Evolutionary conservation across 2,888 invertebrate species (phyloP), one percentile per base, ranked within the genome.

Genomic region (Temnothorax rugatulus): DNA sequence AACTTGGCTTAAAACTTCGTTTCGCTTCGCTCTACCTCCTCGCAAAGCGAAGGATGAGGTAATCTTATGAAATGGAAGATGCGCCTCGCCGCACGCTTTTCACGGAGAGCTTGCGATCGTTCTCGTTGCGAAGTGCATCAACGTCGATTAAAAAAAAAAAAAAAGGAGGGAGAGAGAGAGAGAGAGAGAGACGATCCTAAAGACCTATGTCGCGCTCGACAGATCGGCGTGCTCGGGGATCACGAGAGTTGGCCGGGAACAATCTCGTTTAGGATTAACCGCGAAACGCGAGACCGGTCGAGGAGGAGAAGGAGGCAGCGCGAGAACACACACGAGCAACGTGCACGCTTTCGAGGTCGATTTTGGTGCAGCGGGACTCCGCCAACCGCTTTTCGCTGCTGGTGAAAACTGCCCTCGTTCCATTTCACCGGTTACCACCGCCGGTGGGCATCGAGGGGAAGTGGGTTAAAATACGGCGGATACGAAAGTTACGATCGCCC

Each of bases 341-440:
- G 85, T 84, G 87, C 86, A 89, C 74, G 85, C 79, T 79, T 59
- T 82, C 44, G 83, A 84, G 87, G 90, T 90, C 90, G 90, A 90
- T 90, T 90, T 89, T 88, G 89, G 87, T 90, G 88, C 90, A 90
- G 86, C 87, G 73, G 66, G 38, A 85, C 61, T 66, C 47, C 81
- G 59, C 84, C 71, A 44, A 66, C 83, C 57, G 77, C 84, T 83
- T 85, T 75, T 82, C 87, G 59, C 82, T 79, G 86, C 77, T 86
- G 86, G 84, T 88, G 89, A 90, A 90, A 90, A 90, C 89, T 88
- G 88, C 89, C 90, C 90, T 86, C 90, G 88, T 90, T 89, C 88
- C 82, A 89, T 90, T 90, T 89, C 89, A 87, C 83, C 83, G 82
- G 47, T 59, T 59, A 47, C 59, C 69, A 57, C 41, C 5, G 38